phyloP scores from a whole-genome alignment of 2,888 invertebrate genomes.

The Carterocephalus palaemon region DNA sequence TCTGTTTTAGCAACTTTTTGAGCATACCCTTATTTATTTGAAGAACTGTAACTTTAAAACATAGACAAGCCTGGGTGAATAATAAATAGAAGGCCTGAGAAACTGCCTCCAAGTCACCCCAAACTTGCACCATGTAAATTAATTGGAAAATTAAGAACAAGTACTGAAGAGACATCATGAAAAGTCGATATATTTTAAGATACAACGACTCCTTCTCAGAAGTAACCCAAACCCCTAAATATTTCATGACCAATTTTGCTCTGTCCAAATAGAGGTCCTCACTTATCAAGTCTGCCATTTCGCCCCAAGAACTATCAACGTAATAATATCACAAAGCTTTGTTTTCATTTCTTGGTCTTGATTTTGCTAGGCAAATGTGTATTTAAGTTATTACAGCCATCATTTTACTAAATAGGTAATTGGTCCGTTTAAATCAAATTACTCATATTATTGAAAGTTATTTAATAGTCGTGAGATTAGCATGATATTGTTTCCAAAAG shows the following conservation, averaged over 20 bases:
- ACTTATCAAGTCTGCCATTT: conserved; percentile 32
- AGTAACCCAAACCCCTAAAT: conserved; percentile 65
- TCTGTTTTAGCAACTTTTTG: conserved; percentile 45
- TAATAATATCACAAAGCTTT: background rate
- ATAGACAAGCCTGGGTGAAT: conserved; percentile 67
- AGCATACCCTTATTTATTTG: conserved; percentile 49
- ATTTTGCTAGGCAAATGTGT: too few species aligned
- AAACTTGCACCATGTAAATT: conserved; percentile 58
- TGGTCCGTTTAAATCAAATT: too few species aligned
- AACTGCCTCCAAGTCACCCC: conserved; percentile 65
- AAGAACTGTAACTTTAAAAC: conserved; percentile 63
- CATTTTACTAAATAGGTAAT: too few species aligned
- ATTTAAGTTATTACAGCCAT: too few species aligned
- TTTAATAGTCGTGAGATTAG: too few species aligned
- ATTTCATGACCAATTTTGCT: conserved; percentile 61
- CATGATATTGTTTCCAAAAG: too few species aligned
- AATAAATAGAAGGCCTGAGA: conserved; percentile 61
- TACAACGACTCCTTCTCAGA: conserved; percentile 38
- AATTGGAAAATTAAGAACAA: conserved; percentile 61
- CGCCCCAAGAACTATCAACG: background rate
- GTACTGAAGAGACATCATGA: conserved; percentile 57
- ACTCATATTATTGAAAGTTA: too few species aligned
- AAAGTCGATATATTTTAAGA: conserved; percentile 42
- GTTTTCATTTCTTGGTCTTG: conserved; percentile 1
- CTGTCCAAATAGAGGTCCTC: conserved; percentile 58